A percentile compares a stretch with the other conserved stretches of the same genome.
Conservation (phyloP, 2,888 invertebrate species). For the Protonemura montana region DNA sequence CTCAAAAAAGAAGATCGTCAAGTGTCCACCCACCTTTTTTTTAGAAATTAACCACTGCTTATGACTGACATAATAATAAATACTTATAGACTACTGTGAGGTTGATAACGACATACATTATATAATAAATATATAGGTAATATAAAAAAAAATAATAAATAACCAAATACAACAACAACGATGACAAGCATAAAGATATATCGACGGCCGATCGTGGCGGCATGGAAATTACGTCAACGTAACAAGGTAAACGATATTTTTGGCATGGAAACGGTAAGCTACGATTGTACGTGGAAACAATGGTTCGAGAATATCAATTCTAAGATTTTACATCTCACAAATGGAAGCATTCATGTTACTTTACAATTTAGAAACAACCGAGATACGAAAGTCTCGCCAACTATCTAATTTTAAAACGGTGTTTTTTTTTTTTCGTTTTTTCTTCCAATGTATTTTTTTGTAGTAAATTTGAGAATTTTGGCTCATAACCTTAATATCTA, state of each 20-base stretch:
- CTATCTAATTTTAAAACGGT: background rate
- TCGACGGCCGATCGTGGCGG: background rate
- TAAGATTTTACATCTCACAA: slow-evolving; percentile 3
- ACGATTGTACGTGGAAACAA: background rate
- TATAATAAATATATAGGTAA: background rate
- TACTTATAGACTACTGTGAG: background rate
- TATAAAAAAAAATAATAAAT: background rate
- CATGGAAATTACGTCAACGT: background rate
- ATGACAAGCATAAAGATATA: background rate
- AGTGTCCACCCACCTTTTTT: no score
- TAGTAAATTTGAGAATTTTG: background rate
- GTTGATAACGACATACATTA: background rate
- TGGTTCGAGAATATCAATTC: background rate
- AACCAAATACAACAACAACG: background rate
- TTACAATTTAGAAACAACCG: slow-evolving; percentile 7
- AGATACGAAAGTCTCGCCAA: background rate
- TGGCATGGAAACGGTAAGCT: background rate
- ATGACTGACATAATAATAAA: background rate
- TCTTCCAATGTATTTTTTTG: background rate
- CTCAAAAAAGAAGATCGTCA: no score
- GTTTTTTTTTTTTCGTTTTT: background rate
- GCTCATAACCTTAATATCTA: background rate
- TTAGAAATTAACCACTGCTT: no score
- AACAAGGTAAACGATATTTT: background rate
- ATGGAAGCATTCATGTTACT: slow-evolving; percentile 2